Base-by-base conservation (phyloP, 2,113 vertebrate species). In the Lepisosteus osseus region DNA sequence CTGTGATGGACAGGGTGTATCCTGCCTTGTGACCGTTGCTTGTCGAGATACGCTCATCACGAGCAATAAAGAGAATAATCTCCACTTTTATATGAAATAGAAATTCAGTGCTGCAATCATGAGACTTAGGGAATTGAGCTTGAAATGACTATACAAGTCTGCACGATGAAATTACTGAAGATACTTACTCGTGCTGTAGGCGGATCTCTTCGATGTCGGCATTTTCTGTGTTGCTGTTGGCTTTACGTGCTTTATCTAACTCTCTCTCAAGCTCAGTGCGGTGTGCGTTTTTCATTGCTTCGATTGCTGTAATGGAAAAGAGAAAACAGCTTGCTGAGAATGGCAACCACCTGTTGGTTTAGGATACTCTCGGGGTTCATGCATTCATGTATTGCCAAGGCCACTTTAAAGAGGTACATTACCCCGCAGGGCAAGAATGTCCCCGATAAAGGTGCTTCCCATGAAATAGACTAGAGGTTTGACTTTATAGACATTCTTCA, bases 241-340 rank as follows among this genome's bases (percentile, higher is more conserved):
- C 71, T 69, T 93, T 94, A 55, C 90, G 88, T 15, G 85, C 78
- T 72, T 83, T 90, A 42, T 93, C 91, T 77, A 94, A 79, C 80
- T 93, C 92, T 76, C 85, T 88, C 82, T 92, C 92, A 79, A 94
- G 78, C 87, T 94, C 92, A 0, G 78, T 70, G 44, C 92, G 88
- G 74, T 94, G 92, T 54, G 92, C 92, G n/a, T 92, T 94, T 66
- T 92, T 93, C 92, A 94, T 92, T 0, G 91, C 92, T 79, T 94
- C 92, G 9, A 94, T 93, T 4, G 92, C 92, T 94, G 54, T 43
- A 71, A 17, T 7, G 67, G 59, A 29, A 65, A 47, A 73, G 41
- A 78, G 65, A 70, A 74, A 65, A 42, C 8, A 6, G 59, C 12
- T 54, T 74, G 41, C 56, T 68, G 45, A 70, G 12, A 15, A 42